Base-by-base conservation (phyloP, 2,113 vertebrate genomes). In the Xenopus laevis region DNA sequence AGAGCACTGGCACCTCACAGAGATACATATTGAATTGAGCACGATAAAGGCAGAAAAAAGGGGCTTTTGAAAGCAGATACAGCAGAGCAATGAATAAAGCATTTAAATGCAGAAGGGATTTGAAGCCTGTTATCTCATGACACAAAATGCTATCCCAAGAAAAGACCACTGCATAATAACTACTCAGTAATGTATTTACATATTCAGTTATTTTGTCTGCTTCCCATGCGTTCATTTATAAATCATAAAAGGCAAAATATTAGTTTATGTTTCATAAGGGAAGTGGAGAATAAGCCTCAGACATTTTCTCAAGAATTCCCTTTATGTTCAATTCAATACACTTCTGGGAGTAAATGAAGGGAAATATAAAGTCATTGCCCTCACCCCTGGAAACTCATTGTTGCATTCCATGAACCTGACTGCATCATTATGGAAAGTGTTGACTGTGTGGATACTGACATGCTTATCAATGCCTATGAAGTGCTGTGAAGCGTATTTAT, bases 151-250 rank as follows among this genome's bases (percentile, higher is more conserved):
- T 44, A 61, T 45, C 66, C 53, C 18, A 18, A 40, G 59, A 44
- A 74, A 55, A 67, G 53, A 18, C 21, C 20, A 45, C 16, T 13
- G 73, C 59, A 55, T 63, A 60, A 75, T 68, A 69, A 61, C 55
- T 23, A 47, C 23, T 47, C 53, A 1, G 53, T n/a, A 53, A 44
- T 55, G 45, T 75, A 46, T 62, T 75, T 63, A 62, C 46, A n/a
- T 66, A 75, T 75, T 75, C 45, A 53, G 60, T 69, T 75, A 75
- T 69, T 63, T 75, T 63, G 65, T 69, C 60, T 55, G 45, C 30
- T 53, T 59, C 50, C 59, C 59, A 30, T 20, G 46, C 61, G 18
- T 20, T 68, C 20, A 55, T 55, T 16, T n/a, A 55, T 55, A 55
- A 55, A 16, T 55, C 53, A 12, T 50, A 13, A 10, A 16, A 4